Evolutionary conservation across 2,113 vertebrate genomes (phyloP), one percentile per base, ranked within the genome.

Genomic region (Tauraco erythrolophus): DNA sequence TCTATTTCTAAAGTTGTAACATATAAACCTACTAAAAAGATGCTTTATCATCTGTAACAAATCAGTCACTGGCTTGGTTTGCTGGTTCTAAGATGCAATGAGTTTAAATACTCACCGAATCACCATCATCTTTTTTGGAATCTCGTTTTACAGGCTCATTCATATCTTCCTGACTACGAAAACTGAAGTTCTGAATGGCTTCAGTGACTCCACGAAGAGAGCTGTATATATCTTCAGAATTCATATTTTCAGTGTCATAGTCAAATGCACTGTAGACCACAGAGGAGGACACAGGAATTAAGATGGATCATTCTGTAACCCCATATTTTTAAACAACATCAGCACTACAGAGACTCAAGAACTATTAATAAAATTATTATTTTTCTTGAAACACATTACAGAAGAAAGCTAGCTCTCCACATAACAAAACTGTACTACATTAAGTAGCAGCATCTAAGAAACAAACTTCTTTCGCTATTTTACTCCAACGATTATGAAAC

Each of bases 171-270:
- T 99, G 99, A 97, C 99, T 99, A 84, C 99, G 99, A 91, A 99
- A 99, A 88, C 99, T 99, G 96, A 99, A 99, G 97, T 99, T 99
- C 98, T 99, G 99, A 97, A 99, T 99, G 57, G 99, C 99, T 98
- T 99, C 99, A 24, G 99, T 99, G 86, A 99, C 99, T 33, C 99
- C 99, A 97, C 99, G 99, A 88, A 99, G 98, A 74, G 99, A 99
- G 96, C 99, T 99, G 98, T 99, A 99, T 98, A 99, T 99, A 97
- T 99, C 99, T 97, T 99, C 99, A 14, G 99, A 99, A 98, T 99
- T 99, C 99, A 99, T 99, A 92, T 99, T 99, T 97, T 99, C 99
- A 37, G 99, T 99, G 98, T 99, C 99, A 43, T 99, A 99, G 97
- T 99, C 99, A 97, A 99, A 99, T 95, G 99, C 99, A 98, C 99